Percentiles rank a stretch among this genome's conserved stretches.
Evolutionary conservation across 2,888 invertebrate genomes (phyloP).

Genomic region (Gortyna flavago): DNA sequence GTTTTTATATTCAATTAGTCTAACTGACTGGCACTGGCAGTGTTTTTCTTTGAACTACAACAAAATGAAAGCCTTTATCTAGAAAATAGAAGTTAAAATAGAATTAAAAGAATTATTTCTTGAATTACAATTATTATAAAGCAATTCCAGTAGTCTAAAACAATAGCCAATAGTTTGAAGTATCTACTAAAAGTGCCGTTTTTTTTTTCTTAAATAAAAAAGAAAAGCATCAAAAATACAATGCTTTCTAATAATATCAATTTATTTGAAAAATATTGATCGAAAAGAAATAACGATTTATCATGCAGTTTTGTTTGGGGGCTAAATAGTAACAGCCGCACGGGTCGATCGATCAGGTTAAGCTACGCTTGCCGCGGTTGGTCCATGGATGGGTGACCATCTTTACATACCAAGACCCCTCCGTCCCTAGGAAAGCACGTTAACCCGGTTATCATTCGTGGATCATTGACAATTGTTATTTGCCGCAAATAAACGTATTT

Average conservation of each 20-base stretch:
- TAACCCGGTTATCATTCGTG: background rate
- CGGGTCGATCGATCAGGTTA: background rate
- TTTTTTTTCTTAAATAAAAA: background rate
- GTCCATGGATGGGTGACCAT: background rate
- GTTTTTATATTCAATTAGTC: slow-evolving; percentile 5
- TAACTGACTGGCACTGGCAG: background rate
- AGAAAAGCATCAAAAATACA: background rate
- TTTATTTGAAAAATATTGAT: background rate
- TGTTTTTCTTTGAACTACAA: slow-evolving; percentile 10
- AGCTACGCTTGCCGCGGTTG: background rate
- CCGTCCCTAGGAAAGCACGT: background rate
- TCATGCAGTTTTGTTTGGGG: background rate
- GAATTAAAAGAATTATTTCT: slow-evolving; percentile 7
- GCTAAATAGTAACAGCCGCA: background rate
- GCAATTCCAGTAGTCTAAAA: background rate
- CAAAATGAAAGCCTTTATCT: slow-evolving; percentile 14
- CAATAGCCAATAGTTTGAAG: no score
- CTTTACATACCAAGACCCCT: no score
- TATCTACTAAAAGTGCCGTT: no score
- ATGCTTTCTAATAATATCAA: background rate
- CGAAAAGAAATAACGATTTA: background rate
- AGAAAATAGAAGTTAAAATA: slow-evolving; percentile 17
- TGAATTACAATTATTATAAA: slow-evolving; percentile 10
- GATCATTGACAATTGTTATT: background rate
- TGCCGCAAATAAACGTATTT: no score